A percentile compares a stretch with the other conserved stretches of the same genome.
phyloP scores from a whole-genome alignment of 2,113 vertebrate species.

The Scortum barcoo region DNA sequence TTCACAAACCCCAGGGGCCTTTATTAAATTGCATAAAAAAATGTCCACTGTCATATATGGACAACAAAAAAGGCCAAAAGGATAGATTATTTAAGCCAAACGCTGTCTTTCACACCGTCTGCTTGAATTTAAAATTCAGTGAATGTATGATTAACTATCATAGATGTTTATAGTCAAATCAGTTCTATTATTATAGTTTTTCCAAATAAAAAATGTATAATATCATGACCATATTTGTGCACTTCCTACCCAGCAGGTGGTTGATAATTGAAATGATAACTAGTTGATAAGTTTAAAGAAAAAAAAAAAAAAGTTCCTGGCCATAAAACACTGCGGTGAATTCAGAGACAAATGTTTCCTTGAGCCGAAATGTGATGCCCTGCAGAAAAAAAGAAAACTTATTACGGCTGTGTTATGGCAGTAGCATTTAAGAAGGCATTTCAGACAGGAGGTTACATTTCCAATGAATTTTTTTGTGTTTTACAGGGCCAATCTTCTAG shows the following conservation, averaged over 20 bases:
- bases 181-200: slow-evolving; percentile 26
- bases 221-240: slow-evolving; percentile 47
- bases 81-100: slow-evolving; percentile 57
- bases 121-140: slow-evolving; percentile 39
- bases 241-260: slow-evolving; percentile 48
- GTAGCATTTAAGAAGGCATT: slow-evolving; percentile 40
- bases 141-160: slow-evolving; percentile 12
- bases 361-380: slow-evolving; percentile 37
- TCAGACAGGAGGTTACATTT: slow-evolving; percentile 58
- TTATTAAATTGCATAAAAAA: slow-evolving; percentile 68
- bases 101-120: slow-evolving; percentile 47
- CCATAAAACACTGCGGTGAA: background rate
- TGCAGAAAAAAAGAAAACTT: slow-evolving; percentile 37
- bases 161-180: slow-evolving; percentile 37
- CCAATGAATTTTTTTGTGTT: slow-evolving; percentile 55
- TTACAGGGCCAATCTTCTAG: slow-evolving; percentile 57
- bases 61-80: slow-evolving; percentile 37
- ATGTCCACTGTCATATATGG: slow-evolving; percentile 50
- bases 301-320: slow-evolving; percentile 15
- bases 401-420: slow-evolving; percentile 34
- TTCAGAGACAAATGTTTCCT: slow-evolving; percentile 39
- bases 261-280: slow-evolving; percentile 35
- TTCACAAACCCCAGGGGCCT: slow-evolving; percentile 74
- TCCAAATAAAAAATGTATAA: slow-evolving; percentile 49
- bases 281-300: background rate